A percentile compares a stretch with the other conserved stretches of the same genome.
These are phyloP conservation scores for Notodonta dromedarius DNA, from an alignment of 2,888 invertebrate species.

Conservation along the genomic window DNA sequence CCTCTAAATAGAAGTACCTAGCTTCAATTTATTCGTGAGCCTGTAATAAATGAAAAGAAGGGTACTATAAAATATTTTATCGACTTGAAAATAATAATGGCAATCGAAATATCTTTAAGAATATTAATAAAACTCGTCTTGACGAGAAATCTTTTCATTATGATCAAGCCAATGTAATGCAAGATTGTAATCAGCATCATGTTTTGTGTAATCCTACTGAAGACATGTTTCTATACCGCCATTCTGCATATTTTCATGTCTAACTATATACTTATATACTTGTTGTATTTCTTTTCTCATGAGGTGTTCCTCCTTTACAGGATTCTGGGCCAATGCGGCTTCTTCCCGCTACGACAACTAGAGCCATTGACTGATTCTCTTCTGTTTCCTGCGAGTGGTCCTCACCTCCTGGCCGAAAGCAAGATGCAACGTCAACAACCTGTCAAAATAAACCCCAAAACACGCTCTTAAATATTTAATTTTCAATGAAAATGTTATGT, in stretches of 20 bases:
- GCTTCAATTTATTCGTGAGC: not conserved
- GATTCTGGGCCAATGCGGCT: constrained; percentile 70
- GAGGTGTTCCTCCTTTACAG: constrained; percentile 43
- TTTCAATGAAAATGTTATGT: not conserved
- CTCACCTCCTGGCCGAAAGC: constrained; percentile 48
- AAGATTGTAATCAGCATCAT: too few species aligned
- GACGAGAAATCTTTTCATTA: not conserved
- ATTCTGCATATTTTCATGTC: too few species aligned
- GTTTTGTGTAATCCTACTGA: too few species aligned
- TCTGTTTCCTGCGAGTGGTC: constrained; percentile 49
- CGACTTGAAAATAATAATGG: not conserved
- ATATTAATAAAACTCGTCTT: not conserved
- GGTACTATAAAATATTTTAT: not conserved
- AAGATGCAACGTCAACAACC: constrained; percentile 48
- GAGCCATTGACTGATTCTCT: constrained; percentile 46
- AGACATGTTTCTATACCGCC: too few species aligned
- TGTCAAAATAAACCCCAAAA: constrained; percentile 6
- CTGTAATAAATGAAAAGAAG: not conserved
- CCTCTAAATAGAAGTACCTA: not conserved
- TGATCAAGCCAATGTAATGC: too few species aligned
- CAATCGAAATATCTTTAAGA: not conserved
- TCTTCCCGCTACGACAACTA: constrained; percentile 73
- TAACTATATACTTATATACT: too few species aligned
- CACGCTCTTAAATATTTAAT: not conserved
- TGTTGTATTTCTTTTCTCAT: not conserved